Base-by-base conservation (phyloP, 2,888 invertebrate genomes). In the Hydropsyche betteni region DNA sequence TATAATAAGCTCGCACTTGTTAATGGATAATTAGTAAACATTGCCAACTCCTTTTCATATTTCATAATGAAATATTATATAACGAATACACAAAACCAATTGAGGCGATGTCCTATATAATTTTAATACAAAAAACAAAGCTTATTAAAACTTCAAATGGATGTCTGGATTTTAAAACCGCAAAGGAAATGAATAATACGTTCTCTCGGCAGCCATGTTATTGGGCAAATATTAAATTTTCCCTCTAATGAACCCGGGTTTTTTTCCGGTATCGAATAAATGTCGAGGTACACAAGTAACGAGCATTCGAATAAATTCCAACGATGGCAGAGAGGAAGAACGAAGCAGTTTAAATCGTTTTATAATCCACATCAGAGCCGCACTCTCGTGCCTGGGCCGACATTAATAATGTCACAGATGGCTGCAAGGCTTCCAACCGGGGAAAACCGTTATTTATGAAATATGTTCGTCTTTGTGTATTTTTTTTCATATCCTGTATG, bases 381-480 rank as follows among this genome's bases (percentile, higher is more conserved):
- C 34, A 68, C 68, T 68, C 24, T 44, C 16, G 44, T 69, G 51
- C 69, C 69, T 5, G 34, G 53, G 58, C 76, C 61, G 44, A 34
- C 76, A 78, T 78, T 78, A 78, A 78, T 78, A 78, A 76, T 75
- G 78, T 76, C 78, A 74, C 78, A 78, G 74, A 75, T 78, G 78
- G 69, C 73, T 58, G 55, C 68, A 75, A 78, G 73, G 44, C 44
- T 44, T 44, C 73, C 78, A 8, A 44, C 74, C 58, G 8, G 68
- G 70, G 74, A 70, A 70, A 69, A 58, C 74, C 76, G 74, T 78
- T 78, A 76, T 78, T 78, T 78, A 75, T 72, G 70, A 36, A 16
- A 68, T 8, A 38, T 53, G 55, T 52, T 68, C 72, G 33, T 14
- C 34, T 51, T 68, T 68, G 8, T 34, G 38, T 12, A 33, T 69